Conservation (phyloP, 2,888 invertebrate species). For the Drosophila hamatofila region DNA sequence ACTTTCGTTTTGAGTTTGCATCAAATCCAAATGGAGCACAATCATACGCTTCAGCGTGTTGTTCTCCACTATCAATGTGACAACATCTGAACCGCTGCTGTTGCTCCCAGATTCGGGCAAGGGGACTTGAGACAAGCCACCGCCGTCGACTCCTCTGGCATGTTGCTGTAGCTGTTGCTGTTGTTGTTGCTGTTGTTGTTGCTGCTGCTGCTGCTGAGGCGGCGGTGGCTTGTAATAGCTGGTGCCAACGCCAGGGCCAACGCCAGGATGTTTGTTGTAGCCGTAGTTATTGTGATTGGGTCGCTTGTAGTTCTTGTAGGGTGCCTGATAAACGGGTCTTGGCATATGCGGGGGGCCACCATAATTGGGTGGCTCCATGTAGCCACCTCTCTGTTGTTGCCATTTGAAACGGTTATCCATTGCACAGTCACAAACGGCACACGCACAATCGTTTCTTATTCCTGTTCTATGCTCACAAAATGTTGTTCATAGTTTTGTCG, state of each 20-base stretch:
- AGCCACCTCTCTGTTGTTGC: slow-evolving; percentile 45
- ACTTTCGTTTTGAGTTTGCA: slow-evolving; percentile 95
- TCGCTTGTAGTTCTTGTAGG: slow-evolving; percentile 71
- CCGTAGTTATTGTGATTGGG: slow-evolving; percentile 64
- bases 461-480: slow-evolving; percentile 27
- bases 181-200: not conserved
- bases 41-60: slow-evolving; percentile 90
- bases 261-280: slow-evolving; percentile 16
- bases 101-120: slow-evolving; percentile 6
- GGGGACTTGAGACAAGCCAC: slow-evolving; percentile 25
- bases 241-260: slow-evolving; percentile 1
- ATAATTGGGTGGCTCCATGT: slow-evolving; percentile 42
- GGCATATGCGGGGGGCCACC: slow-evolving; percentile 10
- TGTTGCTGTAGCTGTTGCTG: not conserved
- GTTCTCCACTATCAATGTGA: slow-evolving; percentile 83
- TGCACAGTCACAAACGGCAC: slow-evolving; percentile 20
- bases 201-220: not conserved
- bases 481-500: slow-evolving; percentile 42
- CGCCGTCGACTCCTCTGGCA: slow-evolving; percentile 24
- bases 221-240: slow-evolving; percentile 45
- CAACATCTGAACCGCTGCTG: slow-evolving; percentile 63
- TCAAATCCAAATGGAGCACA: slow-evolving; percentile 93
- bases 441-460: slow-evolving; percentile 13
- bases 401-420: slow-evolving; percentile 73
- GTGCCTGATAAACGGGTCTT: slow-evolving; percentile 24